Conservation (phyloP, 2,888 invertebrate species). For the Mesorhabditis spiculigera region DNA sequence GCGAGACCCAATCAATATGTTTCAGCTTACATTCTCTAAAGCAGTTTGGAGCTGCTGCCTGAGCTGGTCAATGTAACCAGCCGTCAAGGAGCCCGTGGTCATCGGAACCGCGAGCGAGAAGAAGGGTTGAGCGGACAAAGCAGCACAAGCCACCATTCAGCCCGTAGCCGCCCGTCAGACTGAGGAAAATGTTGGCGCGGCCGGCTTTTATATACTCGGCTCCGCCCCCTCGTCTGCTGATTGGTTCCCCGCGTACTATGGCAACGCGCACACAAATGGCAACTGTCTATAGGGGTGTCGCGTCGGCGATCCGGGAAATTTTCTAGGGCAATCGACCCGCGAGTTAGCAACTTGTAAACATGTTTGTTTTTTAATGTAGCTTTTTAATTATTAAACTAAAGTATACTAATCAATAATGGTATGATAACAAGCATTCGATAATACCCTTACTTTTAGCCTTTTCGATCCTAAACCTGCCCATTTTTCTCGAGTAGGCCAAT, state of each 20-base stretch:
- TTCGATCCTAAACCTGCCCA: no score
- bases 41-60: conserved; percentile 46
- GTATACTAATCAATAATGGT: no score
- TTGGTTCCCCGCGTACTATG: conserved; percentile 14
- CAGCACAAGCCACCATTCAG: conserved; percentile 47
- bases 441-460: no score
- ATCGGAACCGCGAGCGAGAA: conserved; percentile 36
- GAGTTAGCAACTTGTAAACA: no score
- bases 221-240: conserved; percentile 9
- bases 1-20: neutral
- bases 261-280: neutral
- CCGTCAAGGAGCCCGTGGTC: conserved; percentile 26
- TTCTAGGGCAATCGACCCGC: no score
- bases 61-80: conserved; percentile 45
- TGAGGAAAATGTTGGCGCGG: conserved; percentile 26
- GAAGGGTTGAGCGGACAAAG: conserved; percentile 32
- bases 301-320: neutral
- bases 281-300: neutral
- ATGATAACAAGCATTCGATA: no score
- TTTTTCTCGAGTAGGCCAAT: no score
- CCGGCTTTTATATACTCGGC: conserved; percentile 26
- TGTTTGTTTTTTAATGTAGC: no score
- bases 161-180: conserved; percentile 37
- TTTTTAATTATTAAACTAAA: no score
- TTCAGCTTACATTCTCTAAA: conserved; percentile 53